Base-by-base conservation (phyloP, 2,113 vertebrate genomes). In the Hystrix brachyura region DNA sequence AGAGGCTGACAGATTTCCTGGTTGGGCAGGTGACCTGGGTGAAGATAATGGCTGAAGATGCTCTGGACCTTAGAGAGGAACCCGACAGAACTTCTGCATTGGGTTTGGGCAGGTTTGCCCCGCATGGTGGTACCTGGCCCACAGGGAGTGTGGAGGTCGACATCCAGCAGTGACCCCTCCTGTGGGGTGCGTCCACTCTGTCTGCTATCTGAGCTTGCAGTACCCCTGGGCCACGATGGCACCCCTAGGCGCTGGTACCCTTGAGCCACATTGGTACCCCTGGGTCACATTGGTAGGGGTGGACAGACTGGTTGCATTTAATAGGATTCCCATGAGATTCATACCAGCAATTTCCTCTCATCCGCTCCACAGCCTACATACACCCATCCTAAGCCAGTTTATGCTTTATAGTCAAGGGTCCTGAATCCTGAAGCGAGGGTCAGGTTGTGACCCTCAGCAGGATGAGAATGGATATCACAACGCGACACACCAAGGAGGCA, bases 401-500 rank as follows among this genome's bases (percentile, higher is more conserved):
- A 11, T 65, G 6, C 32, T 88, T 71, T 43, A 72, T 43, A 84
- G 59, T 43, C 57, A 83, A 84, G 53, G 2, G 34, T 90, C 59
- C 34, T 76, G 29, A 64, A 90, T 38, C 53, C 59, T 48, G 46
- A 84, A 27, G 17, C 2, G 34, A 72, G 27, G 53, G 13, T 27
- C 25, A 53, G 13, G 4, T 51, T 65, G 34, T 3, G 59, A n/a
- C 34, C 10, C 29, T 74, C 60, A n/a, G 80, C 87, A 72, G 15
- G 21, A 82, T 67, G 15, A 94, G 5, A 72, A 90, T 55, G 29
- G 57, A 90, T 7, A 74, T 87, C 78, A 78, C 25, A 93, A 91
- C 87, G 23, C 5, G 21, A 94, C 55, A 82, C 34, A 94, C 17
- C 2, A 76, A 83, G 92, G 71, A 96, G 64, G 53, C 84, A 74